These are phyloP conservation scores for Thaumatotibia leucotreta DNA, from an alignment of 1,140 invertebrate genomes.

Conservation along the genomic window DNA sequence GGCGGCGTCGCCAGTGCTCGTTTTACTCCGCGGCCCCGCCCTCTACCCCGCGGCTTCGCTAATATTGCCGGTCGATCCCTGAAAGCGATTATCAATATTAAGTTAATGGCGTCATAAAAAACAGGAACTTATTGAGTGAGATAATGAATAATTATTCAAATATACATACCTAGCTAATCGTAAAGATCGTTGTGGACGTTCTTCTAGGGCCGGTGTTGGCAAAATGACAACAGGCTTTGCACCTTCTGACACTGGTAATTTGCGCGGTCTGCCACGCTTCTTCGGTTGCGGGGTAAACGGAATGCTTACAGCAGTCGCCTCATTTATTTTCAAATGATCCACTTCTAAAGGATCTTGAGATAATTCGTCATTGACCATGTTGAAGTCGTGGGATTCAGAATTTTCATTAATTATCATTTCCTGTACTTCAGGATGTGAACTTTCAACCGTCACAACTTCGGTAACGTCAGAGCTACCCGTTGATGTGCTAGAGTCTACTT, in stretches of 20 bases:
- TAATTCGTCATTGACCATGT: slow-evolving; percentile 50
- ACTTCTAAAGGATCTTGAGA: slow-evolving; percentile 72
- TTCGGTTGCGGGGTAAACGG: slow-evolving; percentile 64
- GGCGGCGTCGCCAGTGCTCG: slow-evolving; percentile 27
- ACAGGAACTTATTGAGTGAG: background rate
- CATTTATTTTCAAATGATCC: slow-evolving; percentile 38
- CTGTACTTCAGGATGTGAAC: slow-evolving; percentile 49
- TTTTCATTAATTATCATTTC: slow-evolving; percentile 70
- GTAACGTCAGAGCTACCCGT: slow-evolving; percentile 50
- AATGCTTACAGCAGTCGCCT: slow-evolving; percentile 36
- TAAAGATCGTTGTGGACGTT: slow-evolving; percentile 65
- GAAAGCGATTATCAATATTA: slow-evolving; percentile 25
- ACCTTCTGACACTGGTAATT: slow-evolving; percentile 58
- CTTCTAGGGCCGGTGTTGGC: slow-evolving; percentile 62
- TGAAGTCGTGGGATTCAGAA: slow-evolving; percentile 63
- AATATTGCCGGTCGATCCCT: slow-evolving; percentile 66
- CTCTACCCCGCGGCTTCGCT: slow-evolving; percentile 61
- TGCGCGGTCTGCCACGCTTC: slow-evolving; percentile 72
- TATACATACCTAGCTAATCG: slow-evolving; percentile 59
- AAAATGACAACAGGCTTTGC: slow-evolving; percentile 40
- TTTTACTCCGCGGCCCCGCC: slow-evolving; percentile 45
- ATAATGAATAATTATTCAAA: background rate
- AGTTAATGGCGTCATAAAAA: background rate
- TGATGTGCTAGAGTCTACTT: slow-evolving; percentile 65
- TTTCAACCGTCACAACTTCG: slow-evolving; percentile 39